Base-by-base conservation (phyloP, 2,888 invertebrate species). In the Willowsia nigromaculata region DNA sequence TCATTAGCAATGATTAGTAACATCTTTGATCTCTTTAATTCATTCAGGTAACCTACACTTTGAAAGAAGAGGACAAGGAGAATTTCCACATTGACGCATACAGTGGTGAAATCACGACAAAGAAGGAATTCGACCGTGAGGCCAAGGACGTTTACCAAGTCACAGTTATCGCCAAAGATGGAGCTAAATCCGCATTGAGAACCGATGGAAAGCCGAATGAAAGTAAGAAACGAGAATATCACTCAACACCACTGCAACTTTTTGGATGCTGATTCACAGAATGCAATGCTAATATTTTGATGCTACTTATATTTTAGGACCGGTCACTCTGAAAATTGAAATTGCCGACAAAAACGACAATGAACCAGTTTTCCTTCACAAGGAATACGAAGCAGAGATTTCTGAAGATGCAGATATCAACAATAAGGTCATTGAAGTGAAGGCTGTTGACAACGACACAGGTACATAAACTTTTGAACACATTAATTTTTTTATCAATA, bases 291-390 rank as follows among this genome's bases (percentile, higher is more conserved):
- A 5, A 37, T 40, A 9, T 15, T 7, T 37, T 11, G 37, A 27
- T 74, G 7, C 13, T 43, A 50, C 56, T 50, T 68, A 76, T 22
- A 3, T 25, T 50, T 50, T 94, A 93, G 96, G 95, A 1, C 96
- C 96, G 92, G 97, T 97, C 94, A 96, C 96, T 82, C 97, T 98
- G 93, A 95, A 96, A 92, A 98, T 99, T 93, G 96, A 96, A 93
- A 98, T 99, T 62, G 98, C 97, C 27, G 99, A 99, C 94, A 97
- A 97, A 93, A 99, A 99, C 94, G 99, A 99, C 94, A 99, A 99
- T 94, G 95, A 78, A 40, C 99, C 99, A 0, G 96, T 96, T 93
- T 99, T 99, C 93, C 96, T 96, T n/a, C 95, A 96, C 93, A 94
- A 95, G 0, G 95, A 95, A 6, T 94, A 94, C 91, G 91, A 93